Base-by-base conservation (phyloP, 2,888 invertebrate genomes). In the Chaitophorus viminalis region DNA sequence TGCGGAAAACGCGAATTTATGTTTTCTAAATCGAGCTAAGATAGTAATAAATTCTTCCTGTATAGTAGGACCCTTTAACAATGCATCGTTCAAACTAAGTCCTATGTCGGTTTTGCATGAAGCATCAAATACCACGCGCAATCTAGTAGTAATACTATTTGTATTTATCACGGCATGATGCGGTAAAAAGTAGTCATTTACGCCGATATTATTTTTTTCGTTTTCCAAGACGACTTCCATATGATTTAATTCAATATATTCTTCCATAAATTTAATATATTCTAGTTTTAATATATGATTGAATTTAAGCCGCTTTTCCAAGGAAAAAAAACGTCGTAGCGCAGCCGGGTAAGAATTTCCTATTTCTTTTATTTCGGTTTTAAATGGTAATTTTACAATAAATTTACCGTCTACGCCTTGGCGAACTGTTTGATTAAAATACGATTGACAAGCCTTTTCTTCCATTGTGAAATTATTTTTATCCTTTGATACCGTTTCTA, bases 1-100 rank as follows among this genome's bases (percentile, higher is more conserved):
- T 0, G 91, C 91, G 11, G 90, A 90, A 14, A 92, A 89, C 0
- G 90, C 90, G 33, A 90, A 89, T 18, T 89, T 89, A 79, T 91
- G 89, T 9, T 86, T 88, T 1, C 91, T 85, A 89, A 91, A 91
- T 8, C 90, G 77, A 1, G 90, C 25, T 3, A 92, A 78, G 29
- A 91, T 90, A 21, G 89, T 85, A 70, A 90, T 89, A 3, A 91
- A 89, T 33, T 91, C 90, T 11, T 90, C 90, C 83, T 91, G 91
- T 0, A 91, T 81, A 0, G 89, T 90, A 1, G 91, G 91, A 0
- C 91, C 91, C 1, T 90, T 89, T 25, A 54, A 60, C 0, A 89
- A 33, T 33, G n/a, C 29, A 21, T 89, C 89, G 31, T 89, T 89
- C 14, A 89, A 65, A 29, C 60, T 76, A n/a, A n/a, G 5, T 18